Conservation (phyloP, 2,888 invertebrate species). For the Arge pagana region DNA sequence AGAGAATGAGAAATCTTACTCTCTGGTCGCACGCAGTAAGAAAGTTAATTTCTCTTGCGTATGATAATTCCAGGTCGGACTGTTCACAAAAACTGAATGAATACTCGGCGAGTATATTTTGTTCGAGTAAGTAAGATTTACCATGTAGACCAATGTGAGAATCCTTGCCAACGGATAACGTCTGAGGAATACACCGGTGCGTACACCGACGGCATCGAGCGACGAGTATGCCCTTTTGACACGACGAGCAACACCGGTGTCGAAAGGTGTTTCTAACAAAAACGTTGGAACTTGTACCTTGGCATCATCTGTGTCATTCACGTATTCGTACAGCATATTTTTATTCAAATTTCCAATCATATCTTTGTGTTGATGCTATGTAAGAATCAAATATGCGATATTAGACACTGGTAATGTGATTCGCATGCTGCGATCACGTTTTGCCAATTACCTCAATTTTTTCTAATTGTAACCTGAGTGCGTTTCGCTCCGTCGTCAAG, state of each 20-base stretch:
- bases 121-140: no score
- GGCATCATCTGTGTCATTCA: slow-evolving; percentile 72
- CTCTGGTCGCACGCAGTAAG: neutral
- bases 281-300: slow-evolving; percentile 73
- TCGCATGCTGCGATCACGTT: no score
- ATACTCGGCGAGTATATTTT: no score
- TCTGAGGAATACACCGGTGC: slow-evolving; percentile 78
- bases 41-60: no score
- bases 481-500: slow-evolving; percentile 83
- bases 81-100: slow-evolving; percentile 4
- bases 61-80: slow-evolving; percentile 2
- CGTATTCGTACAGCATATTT: slow-evolving; percentile 62
- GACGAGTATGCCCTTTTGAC: slow-evolving; percentile 79
- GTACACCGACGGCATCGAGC: slow-evolving; percentile 77
- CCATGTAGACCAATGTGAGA: slow-evolving; percentile 84
- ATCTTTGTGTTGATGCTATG: slow-evolving; percentile 67
- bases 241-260: slow-evolving; percentile 73
- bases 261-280: slow-evolving; percentile 75
- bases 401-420: neutral
- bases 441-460: slow-evolving; percentile 73
- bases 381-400: slow-evolving; percentile 30
- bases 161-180: slow-evolving; percentile 83
- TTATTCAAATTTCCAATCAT: slow-evolving; percentile 62
- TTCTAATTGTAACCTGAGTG: slow-evolving; percentile 81
- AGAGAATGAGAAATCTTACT: no score